phyloP scores from a whole-genome alignment of 2,888 invertebrate genomes.

The Tachystola acroxantha region DNA sequence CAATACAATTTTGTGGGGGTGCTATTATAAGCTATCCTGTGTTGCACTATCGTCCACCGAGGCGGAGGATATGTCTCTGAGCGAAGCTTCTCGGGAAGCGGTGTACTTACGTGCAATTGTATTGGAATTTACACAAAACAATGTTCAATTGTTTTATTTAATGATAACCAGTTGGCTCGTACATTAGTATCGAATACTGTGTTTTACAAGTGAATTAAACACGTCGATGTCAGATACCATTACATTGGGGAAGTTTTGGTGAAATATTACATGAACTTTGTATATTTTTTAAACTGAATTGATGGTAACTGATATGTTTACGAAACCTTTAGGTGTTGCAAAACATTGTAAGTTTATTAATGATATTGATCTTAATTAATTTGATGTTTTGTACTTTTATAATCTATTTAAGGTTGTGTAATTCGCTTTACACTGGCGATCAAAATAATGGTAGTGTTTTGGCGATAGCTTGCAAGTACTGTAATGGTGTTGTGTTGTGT shows the following conservation, averaged over 20 bases:
- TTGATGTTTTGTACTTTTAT: too few species aligned
- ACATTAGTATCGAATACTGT: constrained; percentile 9
- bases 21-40: too few species aligned
- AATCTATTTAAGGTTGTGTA: too few species aligned
- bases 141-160: too few species aligned
- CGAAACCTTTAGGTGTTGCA: constrained; percentile 11
- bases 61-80: constrained; percentile 7
- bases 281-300: constrained; percentile 10
- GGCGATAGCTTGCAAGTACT: too few species aligned
- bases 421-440: too few species aligned
- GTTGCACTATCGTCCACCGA: too few species aligned
- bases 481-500: too few species aligned
- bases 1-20: constrained; percentile 9
- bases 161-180: constrained; percentile 12
- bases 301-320: constrained; percentile 18
- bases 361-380: too few species aligned
- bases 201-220: constrained; percentile 7
- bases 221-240: constrained; percentile 16
- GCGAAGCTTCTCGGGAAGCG: constrained; percentile 11
- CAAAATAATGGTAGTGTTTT: too few species aligned
- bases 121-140: too few species aligned
- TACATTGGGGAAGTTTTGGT: constrained; percentile 11
- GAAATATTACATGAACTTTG: too few species aligned
- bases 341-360: constrained; percentile 16
- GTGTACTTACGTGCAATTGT: constrained; percentile 14